Conservation (phyloP, 1,140 invertebrate species). For the Lithobius niger region DNA sequence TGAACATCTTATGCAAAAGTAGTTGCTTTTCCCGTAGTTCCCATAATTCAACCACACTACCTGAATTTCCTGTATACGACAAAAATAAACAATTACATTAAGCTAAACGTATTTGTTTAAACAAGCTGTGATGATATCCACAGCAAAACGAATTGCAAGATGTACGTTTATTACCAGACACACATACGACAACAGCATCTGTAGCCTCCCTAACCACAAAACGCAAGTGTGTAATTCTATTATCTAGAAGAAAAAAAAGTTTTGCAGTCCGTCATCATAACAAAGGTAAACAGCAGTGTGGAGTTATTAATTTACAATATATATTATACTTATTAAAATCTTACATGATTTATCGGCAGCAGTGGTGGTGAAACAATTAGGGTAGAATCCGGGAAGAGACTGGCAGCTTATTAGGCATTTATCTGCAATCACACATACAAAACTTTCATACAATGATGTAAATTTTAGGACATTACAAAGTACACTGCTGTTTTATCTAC, state of each 20-base stretch:
- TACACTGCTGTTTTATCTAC: no score
- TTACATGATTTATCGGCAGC: constrained; percentile 22
- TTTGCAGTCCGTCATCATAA: no score
- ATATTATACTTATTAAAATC: no score
- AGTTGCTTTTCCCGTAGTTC: constrained; percentile 64
- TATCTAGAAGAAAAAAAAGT: constrained; percentile 22
- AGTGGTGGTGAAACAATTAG: constrained; percentile 44
- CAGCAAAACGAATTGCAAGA: neutral
- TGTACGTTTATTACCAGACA: constrained; percentile 33
- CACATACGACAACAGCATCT: constrained; percentile 61
- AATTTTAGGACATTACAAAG: no score
- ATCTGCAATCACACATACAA: no score
- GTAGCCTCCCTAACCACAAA: constrained; percentile 68
- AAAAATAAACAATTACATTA: neutral
- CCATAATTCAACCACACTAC: constrained; percentile 69
- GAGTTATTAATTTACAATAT: no score
- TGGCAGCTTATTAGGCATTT: constrained; percentile 48
- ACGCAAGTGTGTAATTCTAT: constrained; percentile 50
- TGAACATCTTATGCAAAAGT: constrained; percentile 60
- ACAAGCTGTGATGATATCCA: constrained; percentile 1
- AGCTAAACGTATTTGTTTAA: neutral
- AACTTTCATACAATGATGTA: no score
- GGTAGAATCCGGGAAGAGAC: constrained; percentile 65
- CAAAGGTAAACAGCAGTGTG: no score
- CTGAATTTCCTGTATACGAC: constrained; percentile 29